Percentiles rank a stretch among this genome's conserved stretches.
These are phyloP conservation scores for Embidobia sp. DNA, from an alignment of 2,888 invertebrate genomes.

Conservation along the genomic window DNA sequence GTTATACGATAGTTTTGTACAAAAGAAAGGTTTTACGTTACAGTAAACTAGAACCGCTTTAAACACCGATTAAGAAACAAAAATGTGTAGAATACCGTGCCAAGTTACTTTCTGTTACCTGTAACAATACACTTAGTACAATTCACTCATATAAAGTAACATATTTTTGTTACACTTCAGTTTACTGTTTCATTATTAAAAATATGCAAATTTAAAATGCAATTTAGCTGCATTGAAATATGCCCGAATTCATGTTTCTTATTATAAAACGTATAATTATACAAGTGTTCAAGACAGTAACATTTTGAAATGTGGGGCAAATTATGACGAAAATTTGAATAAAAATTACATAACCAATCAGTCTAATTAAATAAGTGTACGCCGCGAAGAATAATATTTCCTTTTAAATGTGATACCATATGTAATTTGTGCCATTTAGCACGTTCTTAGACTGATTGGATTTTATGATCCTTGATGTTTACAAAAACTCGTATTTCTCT, in stretches of 20 bases:
- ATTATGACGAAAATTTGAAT: slow-evolving; percentile 12
- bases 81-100: slow-evolving; percentile 26
- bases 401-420: slow-evolving; percentile 36
- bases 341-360: slow-evolving; percentile 33
- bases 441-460: slow-evolving; percentile 46
- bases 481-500: slow-evolving; percentile 60
- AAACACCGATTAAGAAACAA: slow-evolving; percentile 43
- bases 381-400: slow-evolving; percentile 20
- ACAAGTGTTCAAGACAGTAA: too few species aligned
- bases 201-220: too few species aligned
- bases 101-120: slow-evolving; percentile 40
- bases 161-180: not conserved
- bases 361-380: slow-evolving; percentile 28
- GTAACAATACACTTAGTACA: slow-evolving; percentile 29
- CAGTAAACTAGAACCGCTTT: slow-evolving; percentile 47
- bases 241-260: too few species aligned
- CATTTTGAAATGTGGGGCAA: too few species aligned
- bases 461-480: slow-evolving; percentile 45
- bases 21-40: slow-evolving; percentile 54
- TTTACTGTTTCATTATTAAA: not conserved
- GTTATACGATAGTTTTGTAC: slow-evolving; percentile 25
- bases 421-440: slow-evolving; percentile 52
- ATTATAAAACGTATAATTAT: too few species aligned
- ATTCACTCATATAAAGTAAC: slow-evolving; percentile 9
- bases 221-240: too few species aligned